Conservation (phyloP, 2,797 vertebrate species). For the Malacoraja senta region DNA sequence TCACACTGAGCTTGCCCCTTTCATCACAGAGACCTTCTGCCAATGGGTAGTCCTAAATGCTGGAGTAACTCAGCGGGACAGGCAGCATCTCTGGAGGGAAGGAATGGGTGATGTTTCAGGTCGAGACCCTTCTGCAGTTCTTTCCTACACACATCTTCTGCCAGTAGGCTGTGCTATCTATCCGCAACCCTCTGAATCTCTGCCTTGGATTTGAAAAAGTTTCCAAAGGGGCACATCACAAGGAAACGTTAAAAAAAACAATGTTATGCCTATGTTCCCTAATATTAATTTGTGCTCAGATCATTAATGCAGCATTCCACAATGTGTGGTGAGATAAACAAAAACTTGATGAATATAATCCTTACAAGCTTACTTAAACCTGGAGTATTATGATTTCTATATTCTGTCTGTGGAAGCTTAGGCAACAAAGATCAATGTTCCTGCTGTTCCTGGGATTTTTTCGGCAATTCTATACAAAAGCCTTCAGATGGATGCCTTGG, state of each 20-base stretch:
- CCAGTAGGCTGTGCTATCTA: not conserved
- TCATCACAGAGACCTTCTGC: not conserved
- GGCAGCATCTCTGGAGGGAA: no score
- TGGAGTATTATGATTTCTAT: not conserved
- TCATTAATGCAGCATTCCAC: no score
- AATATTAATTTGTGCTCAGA: not conserved
- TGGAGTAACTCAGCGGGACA: no score
- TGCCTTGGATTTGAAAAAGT: not conserved
- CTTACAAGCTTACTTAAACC: not conserved
- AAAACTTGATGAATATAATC: not conserved
- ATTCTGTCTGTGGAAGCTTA: not conserved
- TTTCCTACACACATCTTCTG: not conserved
- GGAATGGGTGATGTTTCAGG: no score
- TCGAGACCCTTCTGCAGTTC: no score
- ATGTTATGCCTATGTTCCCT: not conserved
- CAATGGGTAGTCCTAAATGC: no score
- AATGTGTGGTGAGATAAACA: not conserved
- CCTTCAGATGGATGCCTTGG: conserved; percentile 25
- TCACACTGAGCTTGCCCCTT: not conserved
- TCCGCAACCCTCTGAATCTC: not conserved
- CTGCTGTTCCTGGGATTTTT: not conserved
- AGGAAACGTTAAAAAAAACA: not conserved
- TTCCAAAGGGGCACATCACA: not conserved
- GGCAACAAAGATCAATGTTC: not conserved
- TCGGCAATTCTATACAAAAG: conserved; percentile 7